Percentiles rank a stretch among this genome's conserved stretches.
These are phyloP conservation scores for Hypomecis atomaria DNA, from an alignment of 2,888 invertebrate species.

Conservation along the genomic window DNA sequence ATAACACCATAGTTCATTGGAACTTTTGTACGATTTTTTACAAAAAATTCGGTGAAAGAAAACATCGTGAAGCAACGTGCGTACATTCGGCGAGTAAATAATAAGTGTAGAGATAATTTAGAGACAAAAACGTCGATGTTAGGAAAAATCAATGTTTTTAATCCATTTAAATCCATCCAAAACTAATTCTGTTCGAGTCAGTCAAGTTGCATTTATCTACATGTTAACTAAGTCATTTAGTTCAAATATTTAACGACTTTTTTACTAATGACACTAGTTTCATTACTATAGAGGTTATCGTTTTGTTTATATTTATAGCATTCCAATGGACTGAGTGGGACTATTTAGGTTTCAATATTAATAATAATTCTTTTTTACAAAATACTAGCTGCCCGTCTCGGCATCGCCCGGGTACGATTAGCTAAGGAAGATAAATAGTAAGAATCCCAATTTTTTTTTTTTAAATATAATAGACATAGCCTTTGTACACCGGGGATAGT, in stretches of 20 bases:
- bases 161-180: background rate
- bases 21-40: no score
- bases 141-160: background rate
- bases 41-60: no score
- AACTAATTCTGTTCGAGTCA: background rate
- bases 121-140: background rate
- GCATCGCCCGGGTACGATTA: no score
- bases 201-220: conserved; percentile 6
- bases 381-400: no score
- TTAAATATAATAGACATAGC: no score
- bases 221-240: conserved; percentile 10
- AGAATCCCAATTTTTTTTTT: no score
- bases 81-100: no score
- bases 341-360: background rate
- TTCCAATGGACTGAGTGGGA: conserved; percentile 4
- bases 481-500: no score
- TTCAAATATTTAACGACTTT: conserved; percentile 18
- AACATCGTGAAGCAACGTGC: no score
- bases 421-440: no score
- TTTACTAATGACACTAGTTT: conserved; percentile 18
- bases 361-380: background rate
- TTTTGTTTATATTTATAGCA: conserved; percentile 9
- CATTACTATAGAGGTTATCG: conserved; percentile 20
- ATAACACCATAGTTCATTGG: no score
- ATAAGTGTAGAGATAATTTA: no score